phyloP scores from a whole-genome alignment of 2,797 vertebrate genomes.

The Typhlichthys eigenmanni region DNA sequence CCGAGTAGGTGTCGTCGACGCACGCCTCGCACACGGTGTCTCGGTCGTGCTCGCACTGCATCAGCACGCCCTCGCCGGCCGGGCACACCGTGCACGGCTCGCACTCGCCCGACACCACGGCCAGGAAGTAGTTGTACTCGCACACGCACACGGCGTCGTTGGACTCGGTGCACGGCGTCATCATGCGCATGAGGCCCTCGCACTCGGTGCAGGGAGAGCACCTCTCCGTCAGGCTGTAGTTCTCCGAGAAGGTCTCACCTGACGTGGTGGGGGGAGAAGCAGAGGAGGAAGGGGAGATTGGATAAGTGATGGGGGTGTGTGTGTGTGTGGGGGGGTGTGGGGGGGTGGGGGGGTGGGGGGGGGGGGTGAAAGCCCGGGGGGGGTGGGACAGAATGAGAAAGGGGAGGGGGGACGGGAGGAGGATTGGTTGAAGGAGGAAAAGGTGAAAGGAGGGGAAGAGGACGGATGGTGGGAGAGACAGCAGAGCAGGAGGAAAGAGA shows the following conservation, averaged over 20 bases:
- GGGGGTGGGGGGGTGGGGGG: no score
- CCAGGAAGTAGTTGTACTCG: conserved; percentile 85
- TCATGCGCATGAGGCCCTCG: conserved; percentile 87
- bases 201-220: conserved; percentile 88
- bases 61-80: conserved; percentile 81
- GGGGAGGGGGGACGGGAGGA: conserved; percentile 4
- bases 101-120: conserved; percentile 58
- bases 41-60: conserved; percentile 78
- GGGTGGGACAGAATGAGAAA: conserved; percentile 3
- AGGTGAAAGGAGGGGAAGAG: conserved; percentile 18
- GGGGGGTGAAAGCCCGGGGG: no score
- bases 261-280: conserved; percentile 27
- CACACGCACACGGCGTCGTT: conserved; percentile 89
- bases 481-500: conserved; percentile 22
- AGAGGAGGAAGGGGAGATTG: neutral
- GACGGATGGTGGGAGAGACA: no score
- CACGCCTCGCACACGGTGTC: conserved; percentile 92
- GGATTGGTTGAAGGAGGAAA: conserved; percentile 5
- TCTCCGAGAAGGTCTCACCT: conserved; percentile 93
- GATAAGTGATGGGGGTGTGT: neutral
- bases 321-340: no score
- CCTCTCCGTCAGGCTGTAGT: conserved; percentile 84
- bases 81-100: conserved; percentile 83
- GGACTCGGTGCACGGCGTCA: conserved; percentile 91
- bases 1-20: conserved; percentile 86